Evolutionary conservation across 2,888 invertebrate species (phyloP), one percentile per base, ranked within the genome.

Genomic region (Philonicus albiceps): DNA sequence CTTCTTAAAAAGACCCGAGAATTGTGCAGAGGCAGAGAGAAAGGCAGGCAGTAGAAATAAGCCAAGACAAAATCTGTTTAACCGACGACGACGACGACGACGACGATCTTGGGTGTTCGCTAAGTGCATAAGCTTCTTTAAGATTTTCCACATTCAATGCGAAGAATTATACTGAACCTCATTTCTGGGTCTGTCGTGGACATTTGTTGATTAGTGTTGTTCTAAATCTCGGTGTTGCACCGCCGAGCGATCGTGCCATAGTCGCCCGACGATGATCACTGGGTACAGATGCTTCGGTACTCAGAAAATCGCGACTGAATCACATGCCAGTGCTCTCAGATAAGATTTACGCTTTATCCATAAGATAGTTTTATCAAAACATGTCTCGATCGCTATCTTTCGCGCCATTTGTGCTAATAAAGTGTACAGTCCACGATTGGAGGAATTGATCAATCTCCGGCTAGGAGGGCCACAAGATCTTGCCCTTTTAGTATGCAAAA

Each of bases 401-500:
- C 40, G 37, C 40, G 22, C 40, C 37, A 34, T 22, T 76, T 76
- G 37, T 40, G 34, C 76, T 40, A n/a, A 19, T 53, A 27, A 76
- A 76, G 76, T 37, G 40, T 40, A 76, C 37, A 76, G 76, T 76
- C 76, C 8, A 16, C 40, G 40, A 43, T 22, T 64, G 11, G 40
- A 40, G 6, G 76, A 11, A 40, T 37, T 22, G 22, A 76, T 43
- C 34, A 76, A 76, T 43, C 40, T 19, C 2, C 37, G 0, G 76
- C 40, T 76, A 43, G 40, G n/a, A n/a, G 64, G 6, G 11, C 3
- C 76, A 3, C 76, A 8, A 76, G 37, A n/a, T 76, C 19, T n/a
- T 76, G 76, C 76, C 19, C 34, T 22, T n/a, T 22, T 83, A 83
- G 53, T 83, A 64, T 83, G 81, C 81, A 83, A 55, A 83, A 83